Base-by-base conservation (phyloP, 2,888 invertebrate species). In the Latheticus oryzae region DNA sequence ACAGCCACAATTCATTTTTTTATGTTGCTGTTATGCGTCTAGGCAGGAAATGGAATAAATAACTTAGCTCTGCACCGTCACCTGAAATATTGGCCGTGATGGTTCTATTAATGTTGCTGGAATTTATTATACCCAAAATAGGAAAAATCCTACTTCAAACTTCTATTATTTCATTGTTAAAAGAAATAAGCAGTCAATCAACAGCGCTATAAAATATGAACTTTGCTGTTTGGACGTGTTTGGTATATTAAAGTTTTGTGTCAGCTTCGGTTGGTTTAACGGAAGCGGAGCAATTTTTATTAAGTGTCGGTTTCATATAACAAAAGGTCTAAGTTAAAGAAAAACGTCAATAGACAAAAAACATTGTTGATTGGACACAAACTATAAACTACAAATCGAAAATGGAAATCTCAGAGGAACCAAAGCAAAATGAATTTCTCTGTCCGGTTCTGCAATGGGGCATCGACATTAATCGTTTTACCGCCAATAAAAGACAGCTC, bases 1-100 rank as follows among this genome's bases (percentile, higher is more conserved):
- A 16, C 33, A 30, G 47, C 33, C 47, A 33, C 33, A 47, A 24
- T 21, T 35, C 24, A 42, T 26, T 47, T 47, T 16, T 33, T 35
- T 33, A n/a, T 45, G 47, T 2, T 33, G 16, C n/a, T 19, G 13
- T 11, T 12, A 19, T 11, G 32, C 45, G 17, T 28, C 17, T 42
- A 21, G 32, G 13, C 13, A 21, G 45, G 32, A 32, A 30, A 21
- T 32, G 45, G 33, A 28, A 32, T 32, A 23, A 45, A 45, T 45
- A 45, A 45, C 16, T 42, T 42, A 42, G 3, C 9, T 23, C 42
- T 40, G 5, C 13, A 26, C 26, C 26, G 23, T 23, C 37, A 42
- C 17, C 42, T 42, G 28, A 42, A 19, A 17, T 45, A 45, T 45
- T 45, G 21, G 21, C 3, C 12, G 8, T 32, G 45, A 45, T 28